Evolutionary conservation across 2,888 invertebrate species (phyloP).

Genomic region (Cataglyphis cursor): DNA sequence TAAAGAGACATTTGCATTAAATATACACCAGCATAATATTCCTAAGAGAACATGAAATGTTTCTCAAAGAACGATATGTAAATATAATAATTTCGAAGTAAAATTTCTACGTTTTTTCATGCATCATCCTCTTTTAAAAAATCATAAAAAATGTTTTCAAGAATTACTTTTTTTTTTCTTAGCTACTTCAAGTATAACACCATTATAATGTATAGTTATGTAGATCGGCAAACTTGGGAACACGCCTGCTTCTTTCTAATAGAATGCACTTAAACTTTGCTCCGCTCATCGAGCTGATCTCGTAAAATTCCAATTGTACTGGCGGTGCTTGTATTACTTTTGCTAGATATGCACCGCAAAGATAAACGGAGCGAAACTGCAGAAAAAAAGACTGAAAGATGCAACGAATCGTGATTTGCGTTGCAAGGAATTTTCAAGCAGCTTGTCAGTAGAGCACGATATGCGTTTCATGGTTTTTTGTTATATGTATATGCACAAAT

Average conservation of each 20-base stretch:
- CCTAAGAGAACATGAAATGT: not conserved
- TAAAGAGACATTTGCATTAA: not conserved
- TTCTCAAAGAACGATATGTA: not conserved
- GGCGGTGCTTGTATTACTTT: slow-evolving; percentile 50
- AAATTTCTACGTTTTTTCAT: not conserved
- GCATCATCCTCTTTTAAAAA: not conserved
- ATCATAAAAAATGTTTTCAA: not conserved
- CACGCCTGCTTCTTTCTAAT: slow-evolving; percentile 37
- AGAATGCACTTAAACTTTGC: slow-evolving; percentile 61
- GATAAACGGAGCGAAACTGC: slow-evolving; percentile 27
- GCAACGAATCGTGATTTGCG: slow-evolving; percentile 45
- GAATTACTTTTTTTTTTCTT: slow-evolving; percentile 24
- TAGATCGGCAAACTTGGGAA: slow-evolving; percentile 35
- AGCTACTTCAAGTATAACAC: slow-evolving; percentile 22
- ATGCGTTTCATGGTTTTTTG: not conserved
- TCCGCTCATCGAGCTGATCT: slow-evolving; percentile 49
- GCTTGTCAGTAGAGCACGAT: not conserved
- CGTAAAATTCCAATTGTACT: slow-evolving; percentile 60
- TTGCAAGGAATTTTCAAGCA: slow-evolving; percentile 24
- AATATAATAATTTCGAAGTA: not conserved
- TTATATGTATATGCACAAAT: slow-evolving; percentile 19
- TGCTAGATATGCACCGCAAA: slow-evolving; percentile 31
- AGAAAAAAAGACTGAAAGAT: slow-evolving; percentile 32
- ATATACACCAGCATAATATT: not conserved
- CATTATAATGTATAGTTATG: slow-evolving; percentile 46